phyloP scores from a whole-genome alignment of 2,113 vertebrate species.

The Neodontobutis hainanensis region DNA sequence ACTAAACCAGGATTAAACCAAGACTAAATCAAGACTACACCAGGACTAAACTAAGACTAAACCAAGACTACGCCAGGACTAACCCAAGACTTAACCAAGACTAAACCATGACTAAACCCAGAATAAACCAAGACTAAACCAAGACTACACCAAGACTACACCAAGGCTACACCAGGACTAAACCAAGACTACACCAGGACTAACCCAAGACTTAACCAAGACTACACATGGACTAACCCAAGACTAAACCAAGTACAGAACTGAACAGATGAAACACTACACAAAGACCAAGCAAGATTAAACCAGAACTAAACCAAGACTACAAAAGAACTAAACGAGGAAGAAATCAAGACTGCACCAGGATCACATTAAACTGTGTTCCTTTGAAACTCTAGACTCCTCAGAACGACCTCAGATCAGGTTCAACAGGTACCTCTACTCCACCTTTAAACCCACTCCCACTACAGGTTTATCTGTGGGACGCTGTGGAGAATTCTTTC shows the following conservation, averaged over 20 bases:
- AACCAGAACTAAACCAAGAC: background rate
- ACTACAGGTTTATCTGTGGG: conserved; percentile 45
- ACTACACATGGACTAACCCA: background rate
- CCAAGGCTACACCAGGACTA: background rate
- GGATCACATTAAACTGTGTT: background rate
- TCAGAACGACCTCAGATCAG: conserved; percentile 41
- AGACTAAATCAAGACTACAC: too few species aligned
- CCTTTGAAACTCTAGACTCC: conserved; percentile 5
- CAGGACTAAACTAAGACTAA: too few species aligned
- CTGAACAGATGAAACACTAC: too few species aligned
- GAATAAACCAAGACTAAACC: too few species aligned
- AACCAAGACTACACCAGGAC: too few species aligned
- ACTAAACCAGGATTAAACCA: too few species aligned
- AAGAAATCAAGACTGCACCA: background rate
- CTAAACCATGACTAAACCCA: too few species aligned
- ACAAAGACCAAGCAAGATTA: background rate
- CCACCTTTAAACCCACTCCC: conserved; percentile 38
- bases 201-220: background rate
- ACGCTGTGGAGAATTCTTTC: conserved; percentile 71
- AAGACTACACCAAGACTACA: background rate
- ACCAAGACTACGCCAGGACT: too few species aligned
- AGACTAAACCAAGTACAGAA: background rate
- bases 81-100: too few species aligned
- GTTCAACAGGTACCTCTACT: conserved; percentile 52
- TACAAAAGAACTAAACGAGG: too few species aligned